Evolutionary conservation across 2,888 invertebrate species (phyloP).

Genomic region (Cyclophora punctaria): DNA sequence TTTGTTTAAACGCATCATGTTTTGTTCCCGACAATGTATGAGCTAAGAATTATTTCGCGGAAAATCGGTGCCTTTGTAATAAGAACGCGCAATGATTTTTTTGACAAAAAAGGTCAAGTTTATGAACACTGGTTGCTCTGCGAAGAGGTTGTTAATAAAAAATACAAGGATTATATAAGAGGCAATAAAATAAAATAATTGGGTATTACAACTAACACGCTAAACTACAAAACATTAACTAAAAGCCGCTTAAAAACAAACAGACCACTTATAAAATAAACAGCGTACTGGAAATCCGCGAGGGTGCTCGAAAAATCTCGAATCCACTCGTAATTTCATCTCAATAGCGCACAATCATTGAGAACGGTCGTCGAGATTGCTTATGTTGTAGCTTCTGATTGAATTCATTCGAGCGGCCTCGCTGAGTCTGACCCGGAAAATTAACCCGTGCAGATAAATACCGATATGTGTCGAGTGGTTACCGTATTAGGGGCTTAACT

Average conservation of each 20-base stretch:
- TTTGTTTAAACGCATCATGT: too few species aligned
- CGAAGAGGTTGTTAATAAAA: too few species aligned
- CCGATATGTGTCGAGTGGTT: constrained; percentile 53
- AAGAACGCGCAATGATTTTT: too few species aligned
- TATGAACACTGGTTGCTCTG: too few species aligned
- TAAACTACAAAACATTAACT: constrained; percentile 1
- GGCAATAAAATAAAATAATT: too few species aligned
- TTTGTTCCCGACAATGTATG: too few species aligned
- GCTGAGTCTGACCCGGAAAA: constrained; percentile 48
- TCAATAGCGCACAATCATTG: constrained; percentile 63
- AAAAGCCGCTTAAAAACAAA: neutral
- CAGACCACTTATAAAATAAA: constrained; percentile 15
- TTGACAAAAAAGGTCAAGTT: too few species aligned
- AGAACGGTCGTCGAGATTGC: constrained; percentile 54
- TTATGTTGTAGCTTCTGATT: constrained; percentile 68
- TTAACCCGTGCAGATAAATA: constrained; percentile 58
- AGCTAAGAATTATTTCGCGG: too few species aligned
- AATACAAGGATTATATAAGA: too few species aligned
- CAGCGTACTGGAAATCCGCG: constrained; percentile 41
- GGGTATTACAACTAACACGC: too few species aligned
- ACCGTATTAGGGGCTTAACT: constrained; percentile 18
- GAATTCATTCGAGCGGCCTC: constrained; percentile 49
- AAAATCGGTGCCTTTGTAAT: too few species aligned
- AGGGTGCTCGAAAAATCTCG: constrained; percentile 42
- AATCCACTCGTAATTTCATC: constrained; percentile 49